Conservation (phyloP, 2,797 vertebrate species). For the Eleutherodactylus coqui region DNA sequence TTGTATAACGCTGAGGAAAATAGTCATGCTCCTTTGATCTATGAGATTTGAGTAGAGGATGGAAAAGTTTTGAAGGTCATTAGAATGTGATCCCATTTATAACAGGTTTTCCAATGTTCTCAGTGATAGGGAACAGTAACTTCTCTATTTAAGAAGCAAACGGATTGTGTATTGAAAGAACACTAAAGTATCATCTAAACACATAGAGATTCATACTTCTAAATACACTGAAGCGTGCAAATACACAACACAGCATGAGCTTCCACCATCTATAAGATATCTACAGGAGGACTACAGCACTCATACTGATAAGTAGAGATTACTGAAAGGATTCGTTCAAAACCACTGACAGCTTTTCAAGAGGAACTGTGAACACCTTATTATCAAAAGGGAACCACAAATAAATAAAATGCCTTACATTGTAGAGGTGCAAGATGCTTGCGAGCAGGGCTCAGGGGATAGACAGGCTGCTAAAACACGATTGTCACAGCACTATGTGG, state of each 20-base stretch:
- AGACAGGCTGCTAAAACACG: not conserved
- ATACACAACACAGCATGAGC: slow-evolving; percentile 30
- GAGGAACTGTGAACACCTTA: slow-evolving; percentile 28
- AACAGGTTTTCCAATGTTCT: slow-evolving; percentile 56
- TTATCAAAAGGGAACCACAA: slow-evolving; percentile 31
- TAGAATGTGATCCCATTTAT: slow-evolving; percentile 61
- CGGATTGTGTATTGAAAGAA: slow-evolving; percentile 37
- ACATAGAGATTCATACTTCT: slow-evolving; percentile 23
- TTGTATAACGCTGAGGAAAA: slow-evolving; percentile 61
- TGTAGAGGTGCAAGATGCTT: not conserved
- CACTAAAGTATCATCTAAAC: slow-evolving; percentile 24
- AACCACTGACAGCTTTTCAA: not conserved
- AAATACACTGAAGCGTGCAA: slow-evolving; percentile 14
- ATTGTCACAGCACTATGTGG: not conserved
- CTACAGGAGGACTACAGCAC: slow-evolving; percentile 7
- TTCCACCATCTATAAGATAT: not conserved
- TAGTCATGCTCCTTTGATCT: slow-evolving; percentile 64
- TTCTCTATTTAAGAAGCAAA: slow-evolving; percentile 44
- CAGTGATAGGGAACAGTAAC: slow-evolving; percentile 45
- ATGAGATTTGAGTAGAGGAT: slow-evolving; percentile 60
- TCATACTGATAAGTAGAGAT: slow-evolving; percentile 31
- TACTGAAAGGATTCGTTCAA: slow-evolving; percentile 18
- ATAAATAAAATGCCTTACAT: slow-evolving; percentile 17
- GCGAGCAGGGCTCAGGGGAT: not conserved
- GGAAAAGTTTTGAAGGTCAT: slow-evolving; percentile 63